Conservation (phyloP, 2,797 vertebrate genomes). For the Molossus molossus region DNA sequence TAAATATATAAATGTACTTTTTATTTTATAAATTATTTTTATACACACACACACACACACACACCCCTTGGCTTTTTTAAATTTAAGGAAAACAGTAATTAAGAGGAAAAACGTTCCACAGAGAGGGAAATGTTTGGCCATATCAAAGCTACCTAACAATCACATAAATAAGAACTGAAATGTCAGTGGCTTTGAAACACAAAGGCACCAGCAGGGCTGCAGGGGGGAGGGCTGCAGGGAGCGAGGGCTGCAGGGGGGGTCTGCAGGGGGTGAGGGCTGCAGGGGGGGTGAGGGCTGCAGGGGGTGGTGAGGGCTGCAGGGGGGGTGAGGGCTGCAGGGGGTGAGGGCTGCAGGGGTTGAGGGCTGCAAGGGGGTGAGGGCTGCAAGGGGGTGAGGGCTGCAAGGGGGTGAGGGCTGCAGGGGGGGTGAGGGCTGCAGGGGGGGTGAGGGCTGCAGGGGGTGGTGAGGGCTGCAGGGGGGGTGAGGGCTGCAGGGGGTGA, state of each 20-base stretch:
- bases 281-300: too few relatives aligned
- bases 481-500: too few relatives aligned
- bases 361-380: too few relatives aligned
- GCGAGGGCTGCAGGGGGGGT: neutral
- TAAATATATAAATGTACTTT: neutral
- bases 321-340: too few relatives aligned
- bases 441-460: neutral
- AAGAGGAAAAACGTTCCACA: neutral
- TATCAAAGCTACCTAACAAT: neutral
- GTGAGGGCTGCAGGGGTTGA: too few relatives aligned
- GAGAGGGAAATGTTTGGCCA: neutral
- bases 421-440: too few relatives aligned
- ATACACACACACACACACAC: neutral
- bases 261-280: neutral
- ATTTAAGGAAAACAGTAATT: constrained; percentile 44
- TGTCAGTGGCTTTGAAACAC: neutral
- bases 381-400: too few relatives aligned
- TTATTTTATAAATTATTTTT: neutral
- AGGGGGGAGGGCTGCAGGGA: fast-evolving
- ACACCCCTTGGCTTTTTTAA: neutral
- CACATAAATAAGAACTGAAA: neutral
- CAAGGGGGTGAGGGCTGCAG: neutral
- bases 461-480: too few relatives aligned
- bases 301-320: neutral
- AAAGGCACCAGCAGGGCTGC: fast-evolving